A percentile compares a stretch with the other conserved stretches of the same genome.
phyloP scores from a whole-genome alignment of 2,113 vertebrate species.

The Solenodon paradoxus region DNA sequence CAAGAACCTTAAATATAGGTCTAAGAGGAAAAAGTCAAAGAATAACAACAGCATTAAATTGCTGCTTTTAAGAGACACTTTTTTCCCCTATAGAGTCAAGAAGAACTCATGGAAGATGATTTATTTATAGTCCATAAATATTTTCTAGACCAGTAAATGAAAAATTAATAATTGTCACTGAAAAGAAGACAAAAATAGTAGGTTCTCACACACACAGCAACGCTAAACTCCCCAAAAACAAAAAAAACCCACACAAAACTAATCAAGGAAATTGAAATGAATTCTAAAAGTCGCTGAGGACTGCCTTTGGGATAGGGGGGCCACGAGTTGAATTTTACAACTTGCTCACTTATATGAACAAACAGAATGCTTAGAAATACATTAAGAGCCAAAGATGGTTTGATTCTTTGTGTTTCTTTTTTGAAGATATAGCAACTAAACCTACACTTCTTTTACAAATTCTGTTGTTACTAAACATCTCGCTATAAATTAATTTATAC shows the following conservation, averaged over 20 bases:
- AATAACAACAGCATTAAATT: neutral
- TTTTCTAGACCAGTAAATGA: neutral
- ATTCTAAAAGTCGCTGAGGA: neutral
- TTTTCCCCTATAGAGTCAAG: neutral
- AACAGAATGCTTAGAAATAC: neutral
- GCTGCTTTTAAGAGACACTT: neutral
- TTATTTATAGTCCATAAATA: neutral
- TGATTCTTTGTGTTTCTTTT: neutral
- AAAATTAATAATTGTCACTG: neutral
- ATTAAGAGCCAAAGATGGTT: neutral
- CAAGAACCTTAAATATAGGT: neutral
- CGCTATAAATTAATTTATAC: neutral
- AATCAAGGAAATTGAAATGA: neutral
- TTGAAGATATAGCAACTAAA: neutral
- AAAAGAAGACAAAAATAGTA: neutral
- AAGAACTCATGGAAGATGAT: neutral
- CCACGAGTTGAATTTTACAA: neutral
- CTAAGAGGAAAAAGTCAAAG: neutral
- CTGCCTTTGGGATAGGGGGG: neutral
- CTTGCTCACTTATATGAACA: neutral
- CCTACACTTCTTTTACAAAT: neutral
- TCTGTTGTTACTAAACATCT: neutral
- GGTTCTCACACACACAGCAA: too few relatives aligned
- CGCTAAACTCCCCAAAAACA: neutral
- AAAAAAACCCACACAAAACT: neutral